Percentiles rank a stretch among this genome's conserved stretches.
Evolutionary conservation across 2,797 vertebrate species (phyloP).

Genomic region (Phrynocephalus guinanensis): DNA sequence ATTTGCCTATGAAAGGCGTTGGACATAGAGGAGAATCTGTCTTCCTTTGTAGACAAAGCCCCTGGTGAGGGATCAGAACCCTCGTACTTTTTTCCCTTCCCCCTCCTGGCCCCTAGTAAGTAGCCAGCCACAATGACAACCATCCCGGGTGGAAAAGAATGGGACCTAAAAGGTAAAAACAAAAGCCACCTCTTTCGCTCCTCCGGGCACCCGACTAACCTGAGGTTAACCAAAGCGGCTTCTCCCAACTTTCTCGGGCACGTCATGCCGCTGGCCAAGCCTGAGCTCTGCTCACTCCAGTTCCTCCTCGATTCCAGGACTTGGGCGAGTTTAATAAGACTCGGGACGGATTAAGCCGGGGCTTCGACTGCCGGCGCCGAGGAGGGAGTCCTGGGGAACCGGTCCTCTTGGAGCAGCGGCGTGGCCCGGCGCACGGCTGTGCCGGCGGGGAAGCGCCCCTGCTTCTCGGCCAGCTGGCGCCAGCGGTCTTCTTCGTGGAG

Average conservation of each 20-base stretch:
- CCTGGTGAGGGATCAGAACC: neutral
- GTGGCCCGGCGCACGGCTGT: no score
- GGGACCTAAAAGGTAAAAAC: neutral
- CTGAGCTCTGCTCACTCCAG: neutral
- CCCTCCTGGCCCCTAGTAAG: no score
- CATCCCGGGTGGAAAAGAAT: neutral
- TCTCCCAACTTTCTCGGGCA: neutral
- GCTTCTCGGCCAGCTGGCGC: no score
- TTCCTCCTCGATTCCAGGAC: neutral
- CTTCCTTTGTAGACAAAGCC: neutral
- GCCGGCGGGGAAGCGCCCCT: neutral
- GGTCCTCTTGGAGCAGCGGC: neutral
- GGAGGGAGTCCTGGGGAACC: neutral
- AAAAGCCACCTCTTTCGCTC: no score
- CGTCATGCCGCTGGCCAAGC: neutral
- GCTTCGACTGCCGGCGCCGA: no score
- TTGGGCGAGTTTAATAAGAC: neutral
- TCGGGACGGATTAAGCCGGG: no score
- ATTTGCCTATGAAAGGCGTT: neutral
- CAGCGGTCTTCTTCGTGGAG: no score
- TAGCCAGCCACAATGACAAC: neutral
- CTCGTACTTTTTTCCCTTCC: neutral
- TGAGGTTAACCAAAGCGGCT: neutral
- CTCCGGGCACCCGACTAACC: constrained; percentile 4
- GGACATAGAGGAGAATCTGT: neutral